These are phyloP conservation scores for Chelon auratus DNA, from an alignment of 2,797 vertebrate genomes.

Conservation along the genomic window DNA sequence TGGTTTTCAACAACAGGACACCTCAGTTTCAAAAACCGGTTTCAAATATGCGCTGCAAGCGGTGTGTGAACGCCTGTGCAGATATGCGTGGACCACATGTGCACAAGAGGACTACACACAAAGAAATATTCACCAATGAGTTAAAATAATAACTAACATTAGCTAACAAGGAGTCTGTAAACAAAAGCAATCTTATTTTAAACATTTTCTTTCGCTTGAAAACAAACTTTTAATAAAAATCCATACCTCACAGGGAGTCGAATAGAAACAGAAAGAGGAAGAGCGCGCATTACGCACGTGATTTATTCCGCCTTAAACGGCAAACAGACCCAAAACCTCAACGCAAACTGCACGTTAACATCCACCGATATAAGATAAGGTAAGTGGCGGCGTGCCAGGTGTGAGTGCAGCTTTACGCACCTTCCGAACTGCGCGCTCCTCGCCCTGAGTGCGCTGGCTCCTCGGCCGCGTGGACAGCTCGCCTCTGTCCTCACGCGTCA, in stretches of 20 bases:
- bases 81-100: not conserved
- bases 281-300: slow-evolving; percentile 2
- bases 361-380: not conserved
- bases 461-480: slow-evolving; percentile 43
- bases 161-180: too few relatives aligned
- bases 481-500: slow-evolving; percentile 56
- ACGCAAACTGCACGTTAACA: not conserved
- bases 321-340: not conserved
- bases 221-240: not conserved
- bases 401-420: slow-evolving; percentile 38
- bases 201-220: not conserved
- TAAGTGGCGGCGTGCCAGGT: not conserved
- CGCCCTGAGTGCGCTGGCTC: slow-evolving; percentile 12
- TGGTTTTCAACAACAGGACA: slow-evolving; percentile 3
- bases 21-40: not conserved
- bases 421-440: slow-evolving; percentile 24
- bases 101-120: not conserved
- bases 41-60: slow-evolving; percentile 9
- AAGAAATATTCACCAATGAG: not conserved
- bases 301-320: too few relatives aligned
- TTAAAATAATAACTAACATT: too few relatives aligned
- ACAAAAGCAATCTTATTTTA: too few relatives aligned
- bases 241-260: not conserved
- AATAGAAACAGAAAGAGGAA: not conserved
- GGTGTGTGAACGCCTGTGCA: not conserved